These are phyloP conservation scores for Euura saliciscinereae DNA, from an alignment of 1,140 invertebrate species.

Conservation along the genomic window DNA sequence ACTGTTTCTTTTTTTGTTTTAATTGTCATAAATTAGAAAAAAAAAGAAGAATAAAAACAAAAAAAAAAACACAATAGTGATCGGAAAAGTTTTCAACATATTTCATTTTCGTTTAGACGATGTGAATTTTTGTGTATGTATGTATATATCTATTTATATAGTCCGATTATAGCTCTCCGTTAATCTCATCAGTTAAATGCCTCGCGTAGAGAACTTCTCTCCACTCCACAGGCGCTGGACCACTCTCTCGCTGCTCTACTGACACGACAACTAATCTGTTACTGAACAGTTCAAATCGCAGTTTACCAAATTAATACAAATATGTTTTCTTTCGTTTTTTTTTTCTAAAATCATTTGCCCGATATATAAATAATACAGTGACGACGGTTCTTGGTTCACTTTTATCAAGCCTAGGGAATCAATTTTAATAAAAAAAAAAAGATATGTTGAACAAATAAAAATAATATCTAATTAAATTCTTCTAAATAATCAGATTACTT, in stretches of 20 bases:
- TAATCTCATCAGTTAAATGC: background rate
- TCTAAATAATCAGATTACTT: no score
- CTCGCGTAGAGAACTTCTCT: background rate
- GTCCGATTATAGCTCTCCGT: background rate
- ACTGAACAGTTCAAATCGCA: background rate
- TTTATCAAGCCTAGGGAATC: no score
- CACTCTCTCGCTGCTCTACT: background rate
- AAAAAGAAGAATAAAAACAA: background rate
- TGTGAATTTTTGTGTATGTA: background rate
- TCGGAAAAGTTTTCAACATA: background rate
- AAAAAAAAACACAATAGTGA: background rate
- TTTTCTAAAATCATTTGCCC: no score
- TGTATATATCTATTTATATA: background rate
- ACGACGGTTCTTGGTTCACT: background rate
- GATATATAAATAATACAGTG: background rate
- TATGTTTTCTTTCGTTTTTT: background rate
- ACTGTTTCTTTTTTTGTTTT: background rate
- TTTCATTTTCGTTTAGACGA: background rate
- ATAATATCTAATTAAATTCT: no score
- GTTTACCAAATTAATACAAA: slow-evolving; percentile 5
- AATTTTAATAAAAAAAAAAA: no score
- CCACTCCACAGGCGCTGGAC: slow-evolving; percentile 6
- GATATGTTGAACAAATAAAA: no score
- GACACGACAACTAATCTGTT: background rate
- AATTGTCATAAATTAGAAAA: slow-evolving; percentile 8